A percentile compares a stretch with the other conserved stretches of the same genome.
phyloP scores from a whole-genome alignment of 2,797 vertebrate species.

The Melanotaenia pygmaea region DNA sequence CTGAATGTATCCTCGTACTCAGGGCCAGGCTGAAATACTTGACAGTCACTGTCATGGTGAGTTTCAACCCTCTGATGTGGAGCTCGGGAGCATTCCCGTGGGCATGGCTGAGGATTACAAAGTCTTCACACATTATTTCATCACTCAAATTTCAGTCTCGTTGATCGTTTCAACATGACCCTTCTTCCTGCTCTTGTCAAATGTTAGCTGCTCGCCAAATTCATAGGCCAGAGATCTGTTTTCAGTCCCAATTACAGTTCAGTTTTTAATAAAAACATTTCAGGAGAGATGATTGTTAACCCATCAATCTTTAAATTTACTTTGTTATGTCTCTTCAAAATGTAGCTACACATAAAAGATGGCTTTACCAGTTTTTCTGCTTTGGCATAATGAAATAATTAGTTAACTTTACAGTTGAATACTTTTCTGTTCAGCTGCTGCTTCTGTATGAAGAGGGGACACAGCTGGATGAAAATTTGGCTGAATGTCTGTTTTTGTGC shows the following conservation, averaged over 20 bases:
- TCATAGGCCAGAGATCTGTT: conserved; percentile 28
- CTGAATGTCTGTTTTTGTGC: conserved; percentile 44
- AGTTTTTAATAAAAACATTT: conserved; percentile 26
- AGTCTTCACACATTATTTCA: conserved; percentile 73
- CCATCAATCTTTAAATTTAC: conserved; percentile 2
- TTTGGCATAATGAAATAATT: neutral
- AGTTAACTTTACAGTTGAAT: conserved; percentile 24
- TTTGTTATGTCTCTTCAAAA: conserved; percentile 14
- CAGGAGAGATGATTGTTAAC: neutral
- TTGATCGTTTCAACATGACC: conserved; percentile 62
- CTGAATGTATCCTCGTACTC: conserved; percentile 50
- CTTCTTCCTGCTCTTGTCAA: conserved; percentile 40
- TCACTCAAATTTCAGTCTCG: conserved; percentile 63
- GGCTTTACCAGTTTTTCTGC: neutral
- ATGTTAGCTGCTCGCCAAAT: conserved; percentile 37
- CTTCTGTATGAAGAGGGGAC: conserved; percentile 42
- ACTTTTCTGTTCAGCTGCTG: conserved; percentile 39
- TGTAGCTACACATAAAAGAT: neutral
- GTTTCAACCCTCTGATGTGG: conserved; percentile 67
- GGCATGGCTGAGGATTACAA: conserved; percentile 66
- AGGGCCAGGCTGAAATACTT: conserved; percentile 45
- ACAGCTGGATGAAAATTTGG: conserved; percentile 30
- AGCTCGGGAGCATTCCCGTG: conserved; percentile 49
- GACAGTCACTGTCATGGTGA: conserved; percentile 63
- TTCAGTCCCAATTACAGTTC: conserved; percentile 23